Percentiles rank a stretch among this genome's conserved stretches.
phyloP scores from a whole-genome alignment of 2,888 invertebrate species.

The Balanococcus diminutus region DNA sequence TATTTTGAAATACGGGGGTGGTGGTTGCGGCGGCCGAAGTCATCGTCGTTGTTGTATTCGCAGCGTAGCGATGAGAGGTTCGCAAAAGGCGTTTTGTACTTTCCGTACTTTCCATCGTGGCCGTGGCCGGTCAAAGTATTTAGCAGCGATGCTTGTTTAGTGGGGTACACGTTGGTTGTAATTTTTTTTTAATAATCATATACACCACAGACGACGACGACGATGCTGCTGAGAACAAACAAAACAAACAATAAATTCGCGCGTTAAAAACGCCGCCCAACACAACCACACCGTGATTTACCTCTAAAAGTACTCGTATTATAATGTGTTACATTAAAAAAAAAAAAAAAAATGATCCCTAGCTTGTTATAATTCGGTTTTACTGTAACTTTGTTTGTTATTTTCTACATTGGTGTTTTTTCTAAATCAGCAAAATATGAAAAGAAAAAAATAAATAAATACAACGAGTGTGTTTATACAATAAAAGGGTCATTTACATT shows the following conservation, averaged over 20 bases:
- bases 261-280: slow-evolving; percentile 33
- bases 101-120: neutral
- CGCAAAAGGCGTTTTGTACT: neutral
- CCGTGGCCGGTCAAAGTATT: neutral
- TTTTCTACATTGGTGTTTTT: neutral
- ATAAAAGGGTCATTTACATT: neutral
- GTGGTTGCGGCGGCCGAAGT: neutral
- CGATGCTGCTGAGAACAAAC: slow-evolving; percentile 46
- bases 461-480: neutral
- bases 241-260: slow-evolving; percentile 48
- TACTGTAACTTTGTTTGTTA: neutral
- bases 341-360: too few species aligned
- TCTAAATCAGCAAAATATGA: neutral
- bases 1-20: neutral
- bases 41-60: neutral
- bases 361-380: neutral
- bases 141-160: neutral
- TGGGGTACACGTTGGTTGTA: neutral
- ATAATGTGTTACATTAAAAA: neutral
- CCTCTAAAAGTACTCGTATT: neutral
- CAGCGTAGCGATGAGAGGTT: neutral
- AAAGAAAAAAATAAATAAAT: neutral
- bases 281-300: neutral
- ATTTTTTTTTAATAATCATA: neutral
- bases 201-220: neutral